These are phyloP conservation scores for Nyctalus aviator DNA, from an alignment of 2,797 vertebrate species.

Conservation along the genomic window DNA sequence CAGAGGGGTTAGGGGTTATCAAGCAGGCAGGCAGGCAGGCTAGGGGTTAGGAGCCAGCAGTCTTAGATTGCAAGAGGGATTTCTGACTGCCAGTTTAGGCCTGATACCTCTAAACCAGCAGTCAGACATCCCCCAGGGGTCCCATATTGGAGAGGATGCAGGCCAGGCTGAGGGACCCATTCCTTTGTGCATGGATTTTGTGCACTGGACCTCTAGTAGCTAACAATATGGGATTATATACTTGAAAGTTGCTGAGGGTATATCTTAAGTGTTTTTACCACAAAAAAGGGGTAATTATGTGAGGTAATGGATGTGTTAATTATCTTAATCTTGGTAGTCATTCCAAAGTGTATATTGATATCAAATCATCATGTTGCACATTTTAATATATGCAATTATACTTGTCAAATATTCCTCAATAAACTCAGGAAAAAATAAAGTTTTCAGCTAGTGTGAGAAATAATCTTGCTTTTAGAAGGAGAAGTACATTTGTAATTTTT, in stretches of 20 bases:
- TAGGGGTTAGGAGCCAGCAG: too few species aligned
- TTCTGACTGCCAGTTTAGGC: too few species aligned
- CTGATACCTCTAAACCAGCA: too few species aligned
- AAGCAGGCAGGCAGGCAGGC: too few species aligned
- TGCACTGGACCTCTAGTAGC: background rate
- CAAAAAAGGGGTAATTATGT: background rate
- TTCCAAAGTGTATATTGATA: background rate
- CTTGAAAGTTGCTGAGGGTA: background rate
- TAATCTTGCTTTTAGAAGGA: background rate
- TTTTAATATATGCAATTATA: background rate
- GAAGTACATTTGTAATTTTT: background rate
- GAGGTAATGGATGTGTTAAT: background rate
- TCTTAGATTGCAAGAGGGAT: too few species aligned
- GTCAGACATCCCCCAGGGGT: too few species aligned
- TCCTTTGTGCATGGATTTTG: too few species aligned
- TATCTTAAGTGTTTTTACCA: background rate
- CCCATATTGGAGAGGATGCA: too few species aligned
- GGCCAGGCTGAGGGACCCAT: too few species aligned
- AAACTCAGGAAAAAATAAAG: background rate
- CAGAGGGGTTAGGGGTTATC: too few species aligned
- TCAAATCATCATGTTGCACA: background rate
- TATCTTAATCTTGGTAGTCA: background rate
- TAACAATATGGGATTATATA: background rate
- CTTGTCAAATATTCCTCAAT: background rate
- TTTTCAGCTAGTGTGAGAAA: slow-evolving; percentile 25